Evolutionary conservation across 2,888 invertebrate species (phyloP), one percentile per base, ranked within the genome.

Genomic region (Cerastis rubricosa): DNA sequence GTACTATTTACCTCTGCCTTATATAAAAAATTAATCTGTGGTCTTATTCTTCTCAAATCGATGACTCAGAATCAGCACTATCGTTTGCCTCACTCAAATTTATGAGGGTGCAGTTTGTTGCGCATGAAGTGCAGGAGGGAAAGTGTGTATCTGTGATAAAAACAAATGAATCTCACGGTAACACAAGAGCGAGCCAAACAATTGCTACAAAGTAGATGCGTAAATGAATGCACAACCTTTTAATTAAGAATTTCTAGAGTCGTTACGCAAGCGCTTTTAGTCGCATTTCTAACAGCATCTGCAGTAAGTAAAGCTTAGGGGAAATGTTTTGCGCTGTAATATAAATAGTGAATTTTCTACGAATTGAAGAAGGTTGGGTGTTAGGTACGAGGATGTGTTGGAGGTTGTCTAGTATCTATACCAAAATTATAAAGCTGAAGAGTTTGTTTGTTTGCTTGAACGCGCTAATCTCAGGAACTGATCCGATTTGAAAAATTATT

Each of bases 181-280:
- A 43, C 59, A 43, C 25, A n/a, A 40, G n/a, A 40, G 45, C 22
- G 25, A 65, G 40, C 6, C 9, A 12, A 76, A 76, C 57, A 66
- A 35, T 12, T 49, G 66, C 63, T 54, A 70, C 63, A 49, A 64
- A 43, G 63, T 47, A 77, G 2, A 64, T n/a, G 29, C 11, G 3
- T 11, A 63, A 68, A 69, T 69, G 1, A 78, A 77, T 5, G 25
- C 7, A 14, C 17, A 43, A 29, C 0, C 35, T 54, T 67, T 63
- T 63, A 61, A 78, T 63, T 77, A 64, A 63, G 47, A 47, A 78
- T 47, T 63, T 78, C 17, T 47, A n/a, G 35, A 72, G 40, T 54
- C 29, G 69, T 63, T 45, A 29, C 4, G 9, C 9, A 25, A 51
- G 17, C 0, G 76, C 61, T 65, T 35, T 51, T 17, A 1, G n/a